Base-by-base conservation (phyloP, 2,113 vertebrate species). In the Manacus vitellinus region DNA sequence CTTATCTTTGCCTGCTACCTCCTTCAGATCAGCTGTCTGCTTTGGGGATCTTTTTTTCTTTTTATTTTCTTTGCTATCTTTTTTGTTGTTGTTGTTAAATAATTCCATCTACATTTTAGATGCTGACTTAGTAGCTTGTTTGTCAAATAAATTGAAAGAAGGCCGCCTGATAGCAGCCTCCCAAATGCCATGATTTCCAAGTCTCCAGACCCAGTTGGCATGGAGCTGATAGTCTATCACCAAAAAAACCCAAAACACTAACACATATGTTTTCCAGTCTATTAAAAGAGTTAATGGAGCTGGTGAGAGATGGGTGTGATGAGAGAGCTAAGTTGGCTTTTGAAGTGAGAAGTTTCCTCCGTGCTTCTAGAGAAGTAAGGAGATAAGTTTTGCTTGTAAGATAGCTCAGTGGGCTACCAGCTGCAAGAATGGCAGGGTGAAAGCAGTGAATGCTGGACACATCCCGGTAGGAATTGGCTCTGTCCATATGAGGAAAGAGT, bases 251-350 rank as follows among this genome's bases (percentile, higher is more conserved):
- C 35, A 33, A 15, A 22, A 11, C 47, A 66, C 24, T 66, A 76
- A 68, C n/a, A 49, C 15, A 28, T 76, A 47, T 54, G 31, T 35
- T 88, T 95, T 88, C 51, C 54, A 84, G 52, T 61, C 66, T 74
- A 80, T 88, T 83, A 77, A 68, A 27, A 82, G 77, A 93, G 54
- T 61, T 93, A 92, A 94, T 83, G 74, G 72, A 89, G 71, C 80
- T 91, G 68, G 63, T 62, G 80, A 87, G 79, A 81, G 65, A 28
- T 77, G 83, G n/a, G 20, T 62, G 41, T 66, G 71, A 73, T 30
- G 46, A 66, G 59, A 65, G 43, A 72, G 41, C 63, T 39, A 37
- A 78, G n/a, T 20, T 91, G 62, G 13, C 18, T 84, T 94, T 78
- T 65, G 56, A 81, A 94, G 56, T 43, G 58, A 86, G 73, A 78